Evolutionary conservation across 2,113 vertebrate species (phyloP).

Genomic region (Cathartes aura): DNA sequence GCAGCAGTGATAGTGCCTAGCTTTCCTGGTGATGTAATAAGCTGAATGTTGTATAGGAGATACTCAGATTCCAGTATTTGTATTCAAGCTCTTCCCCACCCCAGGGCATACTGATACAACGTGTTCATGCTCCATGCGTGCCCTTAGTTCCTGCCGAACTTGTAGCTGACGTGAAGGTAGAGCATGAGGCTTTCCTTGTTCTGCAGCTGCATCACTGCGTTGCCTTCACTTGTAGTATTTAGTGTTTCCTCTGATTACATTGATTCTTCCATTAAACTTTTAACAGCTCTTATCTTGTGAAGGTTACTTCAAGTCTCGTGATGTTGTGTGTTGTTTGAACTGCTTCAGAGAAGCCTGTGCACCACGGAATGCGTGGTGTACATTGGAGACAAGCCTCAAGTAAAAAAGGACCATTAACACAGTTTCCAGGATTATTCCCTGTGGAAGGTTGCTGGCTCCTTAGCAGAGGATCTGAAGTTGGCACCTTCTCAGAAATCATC

Average conservation of each 20-base stretch:
- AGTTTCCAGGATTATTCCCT: background rate
- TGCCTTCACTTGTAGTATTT: background rate
- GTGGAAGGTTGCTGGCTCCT: background rate
- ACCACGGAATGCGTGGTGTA: background rate
- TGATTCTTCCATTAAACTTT: conserved; percentile 8
- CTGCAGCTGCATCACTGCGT: background rate
- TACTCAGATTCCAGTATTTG: background rate
- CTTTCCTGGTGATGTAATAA: background rate
- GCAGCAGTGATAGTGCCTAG: background rate
- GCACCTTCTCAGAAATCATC: background rate
- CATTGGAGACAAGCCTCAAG: background rate
- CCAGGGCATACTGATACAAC: background rate
- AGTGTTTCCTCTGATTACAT: background rate
- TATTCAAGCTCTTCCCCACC: background rate
- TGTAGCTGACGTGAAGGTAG: background rate
- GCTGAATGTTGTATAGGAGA: background rate
- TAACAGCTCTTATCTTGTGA: background rate
- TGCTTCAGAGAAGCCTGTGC: background rate
- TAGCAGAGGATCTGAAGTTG: background rate
- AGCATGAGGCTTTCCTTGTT: background rate
- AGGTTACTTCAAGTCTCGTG: background rate
- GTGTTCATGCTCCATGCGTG: background rate
- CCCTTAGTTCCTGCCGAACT: background rate
- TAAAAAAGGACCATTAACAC: background rate
- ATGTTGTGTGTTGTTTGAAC: background rate